Conservation (phyloP, 2,113 vertebrate genomes). For the Sclerurus mexicanus region DNA sequence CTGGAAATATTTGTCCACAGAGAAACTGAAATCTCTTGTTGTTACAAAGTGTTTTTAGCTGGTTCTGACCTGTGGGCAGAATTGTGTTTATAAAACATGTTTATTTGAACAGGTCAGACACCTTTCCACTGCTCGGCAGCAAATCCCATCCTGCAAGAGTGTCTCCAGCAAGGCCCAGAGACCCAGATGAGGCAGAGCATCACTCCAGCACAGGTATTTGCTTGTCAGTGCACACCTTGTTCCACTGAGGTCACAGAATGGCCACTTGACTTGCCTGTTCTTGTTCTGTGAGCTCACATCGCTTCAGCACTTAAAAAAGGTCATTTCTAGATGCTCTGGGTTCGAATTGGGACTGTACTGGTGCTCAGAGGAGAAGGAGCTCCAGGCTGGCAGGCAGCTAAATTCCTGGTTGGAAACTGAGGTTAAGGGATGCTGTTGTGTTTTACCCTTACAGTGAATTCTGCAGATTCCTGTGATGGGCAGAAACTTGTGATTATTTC, state of each 20-base stretch:
- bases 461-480: background rate
- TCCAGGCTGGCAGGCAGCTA: background rate
- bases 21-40: background rate
- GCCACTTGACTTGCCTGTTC: background rate
- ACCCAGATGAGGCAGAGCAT: conserved; percentile 61
- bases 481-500: background rate
- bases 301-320: background rate
- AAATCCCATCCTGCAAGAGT: conserved; percentile 70
- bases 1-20: background rate
- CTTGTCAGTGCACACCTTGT: accelerated
- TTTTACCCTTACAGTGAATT: background rate
- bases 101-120: conserved; percentile 76
- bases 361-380: background rate
- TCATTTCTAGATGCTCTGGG: accelerated
- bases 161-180: conserved; percentile 72
- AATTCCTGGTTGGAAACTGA: background rate
- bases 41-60: background rate
- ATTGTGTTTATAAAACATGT: background rate
- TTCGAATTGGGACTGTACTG: accelerated
- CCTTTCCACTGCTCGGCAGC: conserved; percentile 72
- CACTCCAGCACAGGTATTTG: conserved; percentile 75
- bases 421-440: background rate
- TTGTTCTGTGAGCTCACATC: background rate
- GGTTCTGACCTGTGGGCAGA: accelerated
- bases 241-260: accelerated